A percentile compares a stretch with the other conserved stretches of the same genome.
phyloP scores from a whole-genome alignment of 2,113 vertebrate genomes.

The Elephantulus edwardii region DNA sequence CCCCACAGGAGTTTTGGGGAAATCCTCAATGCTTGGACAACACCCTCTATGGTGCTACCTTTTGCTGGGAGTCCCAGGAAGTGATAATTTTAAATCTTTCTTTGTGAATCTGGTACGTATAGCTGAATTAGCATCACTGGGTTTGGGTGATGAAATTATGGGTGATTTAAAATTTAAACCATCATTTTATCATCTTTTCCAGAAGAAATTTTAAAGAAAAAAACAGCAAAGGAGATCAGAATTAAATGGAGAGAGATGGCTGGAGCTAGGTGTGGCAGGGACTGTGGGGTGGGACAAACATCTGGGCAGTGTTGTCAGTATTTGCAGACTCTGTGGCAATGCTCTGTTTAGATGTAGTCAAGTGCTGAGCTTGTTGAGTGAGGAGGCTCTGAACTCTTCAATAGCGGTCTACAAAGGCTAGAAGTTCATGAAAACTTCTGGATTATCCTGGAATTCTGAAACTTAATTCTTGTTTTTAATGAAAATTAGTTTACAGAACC shows the following conservation, averaged over 20 bases:
- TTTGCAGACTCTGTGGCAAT: not conserved
- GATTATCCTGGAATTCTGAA: not conserved
- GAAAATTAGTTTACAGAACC: not conserved
- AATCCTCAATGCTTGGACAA: not conserved
- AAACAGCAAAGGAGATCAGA: not conserved
- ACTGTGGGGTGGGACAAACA: not conserved
- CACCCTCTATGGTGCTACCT: not conserved
- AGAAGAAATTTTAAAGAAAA: not conserved
- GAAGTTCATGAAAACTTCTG: not conserved
- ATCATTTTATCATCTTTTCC: not conserved
- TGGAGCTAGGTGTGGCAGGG: not conserved
- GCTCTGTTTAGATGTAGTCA: not conserved
- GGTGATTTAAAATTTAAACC: not conserved
- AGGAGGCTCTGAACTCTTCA: not conserved
- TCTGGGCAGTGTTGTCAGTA: fast-evolving
- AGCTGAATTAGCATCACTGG: not conserved
- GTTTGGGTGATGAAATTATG: not conserved
- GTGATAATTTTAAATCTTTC: not conserved
- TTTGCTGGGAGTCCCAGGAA: not conserved
- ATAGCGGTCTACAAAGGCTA: not conserved
- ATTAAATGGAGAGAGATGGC: not conserved
- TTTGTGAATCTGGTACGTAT: not conserved
- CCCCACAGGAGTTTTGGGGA: not conserved
- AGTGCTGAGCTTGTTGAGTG: not conserved
- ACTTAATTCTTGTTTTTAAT: not conserved